These are phyloP conservation scores for Toxonevra muliebris DNA, from an alignment of 2,888 invertebrate genomes.

Conservation along the genomic window DNA sequence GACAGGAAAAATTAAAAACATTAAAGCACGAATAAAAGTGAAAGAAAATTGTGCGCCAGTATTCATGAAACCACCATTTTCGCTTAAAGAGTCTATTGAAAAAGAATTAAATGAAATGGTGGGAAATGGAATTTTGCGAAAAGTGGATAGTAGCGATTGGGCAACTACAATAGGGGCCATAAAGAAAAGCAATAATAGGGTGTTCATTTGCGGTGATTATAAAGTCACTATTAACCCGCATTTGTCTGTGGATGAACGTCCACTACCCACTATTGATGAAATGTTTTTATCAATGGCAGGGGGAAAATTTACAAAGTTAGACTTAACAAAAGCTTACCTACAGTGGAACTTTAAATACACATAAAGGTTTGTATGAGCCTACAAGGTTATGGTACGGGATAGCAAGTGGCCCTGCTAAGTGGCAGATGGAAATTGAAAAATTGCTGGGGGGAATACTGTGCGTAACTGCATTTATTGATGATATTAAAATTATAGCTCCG, in stretches of 20 bases:
- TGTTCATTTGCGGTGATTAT: slow-evolving; percentile 43
- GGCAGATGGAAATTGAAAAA: slow-evolving; percentile 49
- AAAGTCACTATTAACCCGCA: slow-evolving; percentile 44
- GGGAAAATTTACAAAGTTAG: slow-evolving; percentile 44
- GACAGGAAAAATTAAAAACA: slow-evolving; percentile 22
- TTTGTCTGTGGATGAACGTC: slow-evolving; percentile 43
- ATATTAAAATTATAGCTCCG: too few species aligned
- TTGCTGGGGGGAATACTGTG: slow-evolving; percentile 41
- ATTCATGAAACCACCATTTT: slow-evolving; percentile 38
- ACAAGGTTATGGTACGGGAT: slow-evolving; percentile 52
- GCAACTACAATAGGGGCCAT: slow-evolving; percentile 52
- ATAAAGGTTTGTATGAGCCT: slow-evolving; percentile 50
- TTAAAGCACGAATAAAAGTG: slow-evolving; percentile 34
- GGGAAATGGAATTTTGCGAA: slow-evolving; percentile 21
- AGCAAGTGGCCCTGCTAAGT: slow-evolving; percentile 50
- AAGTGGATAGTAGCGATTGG: slow-evolving; percentile 46
- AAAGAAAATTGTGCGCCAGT: slow-evolving; percentile 34
- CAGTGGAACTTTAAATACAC: slow-evolving; percentile 56
- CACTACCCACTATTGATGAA: slow-evolving; percentile 44
- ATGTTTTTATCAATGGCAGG: slow-evolving; percentile 42
- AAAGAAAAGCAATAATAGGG: slow-evolving; percentile 41
- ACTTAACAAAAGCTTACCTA: slow-evolving; percentile 53
- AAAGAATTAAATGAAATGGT: slow-evolving; percentile 38
- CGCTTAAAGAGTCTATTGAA: slow-evolving; percentile 19
- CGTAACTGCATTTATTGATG: too few species aligned